Percentiles rank a stretch among this genome's conserved stretches.
phyloP scores from a whole-genome alignment of 2,113 vertebrate genomes.

The Melanocharis versteri region DNA sequence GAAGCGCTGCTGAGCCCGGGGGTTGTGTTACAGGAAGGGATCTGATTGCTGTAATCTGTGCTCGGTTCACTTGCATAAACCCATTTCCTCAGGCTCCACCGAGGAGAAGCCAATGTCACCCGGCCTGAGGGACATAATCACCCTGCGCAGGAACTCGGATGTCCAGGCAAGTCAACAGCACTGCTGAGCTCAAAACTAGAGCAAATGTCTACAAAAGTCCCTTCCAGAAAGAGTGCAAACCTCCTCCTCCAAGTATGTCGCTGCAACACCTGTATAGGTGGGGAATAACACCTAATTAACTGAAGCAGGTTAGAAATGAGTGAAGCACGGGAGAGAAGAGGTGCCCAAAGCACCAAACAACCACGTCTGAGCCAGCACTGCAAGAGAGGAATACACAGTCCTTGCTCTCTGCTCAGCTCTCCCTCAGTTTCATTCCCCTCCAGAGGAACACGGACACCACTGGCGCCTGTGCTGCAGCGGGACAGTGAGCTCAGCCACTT shows the following conservation, averaged over 20 bases:
- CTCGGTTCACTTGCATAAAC: not conserved
- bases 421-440: not conserved
- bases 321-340: not conserved
- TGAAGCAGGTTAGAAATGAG: not conserved
- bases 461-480: rapidly evolving
- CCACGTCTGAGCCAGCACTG: rapidly evolving
- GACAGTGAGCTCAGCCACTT: not conserved
- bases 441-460: not conserved
- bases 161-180: not conserved
- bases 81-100: not conserved
- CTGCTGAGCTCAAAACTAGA: not conserved
- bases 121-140: not conserved
- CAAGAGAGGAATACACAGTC: not conserved
- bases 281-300: not conserved
- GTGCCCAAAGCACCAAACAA: not conserved
- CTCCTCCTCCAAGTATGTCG: not conserved
- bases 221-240: not conserved
- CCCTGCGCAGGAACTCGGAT: not conserved
- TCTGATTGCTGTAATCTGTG: not conserved
- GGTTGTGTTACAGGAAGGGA: not conserved
- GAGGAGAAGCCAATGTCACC: not conserved
- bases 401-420: not conserved
- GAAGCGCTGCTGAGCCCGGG: not conserved
- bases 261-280: not conserved
- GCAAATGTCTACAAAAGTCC: not conserved